A percentile compares a stretch with the other conserved stretches of the same genome.
phyloP scores from a whole-genome alignment of 1,140 invertebrate genomes.

The Lucilia cuprina region DNA sequence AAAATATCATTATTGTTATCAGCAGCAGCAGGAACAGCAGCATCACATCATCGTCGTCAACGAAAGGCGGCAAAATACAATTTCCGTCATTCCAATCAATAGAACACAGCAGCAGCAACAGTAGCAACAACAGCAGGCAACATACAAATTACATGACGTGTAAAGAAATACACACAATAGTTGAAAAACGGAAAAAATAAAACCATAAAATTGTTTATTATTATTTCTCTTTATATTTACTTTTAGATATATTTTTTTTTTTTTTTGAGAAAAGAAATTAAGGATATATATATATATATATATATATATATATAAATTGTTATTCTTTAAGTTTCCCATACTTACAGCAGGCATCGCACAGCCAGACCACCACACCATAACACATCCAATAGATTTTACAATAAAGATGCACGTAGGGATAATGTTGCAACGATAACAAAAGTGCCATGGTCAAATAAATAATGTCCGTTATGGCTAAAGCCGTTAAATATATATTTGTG shows the following conservation, averaged over 20 bases:
- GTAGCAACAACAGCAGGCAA: background rate
- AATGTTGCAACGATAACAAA: conserved; percentile 71
- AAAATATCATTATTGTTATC: background rate
- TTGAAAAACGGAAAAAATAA: conserved; percentile 21
- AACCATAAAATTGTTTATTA: conserved; percentile 26
- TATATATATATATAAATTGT: no score
- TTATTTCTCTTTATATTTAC: background rate
- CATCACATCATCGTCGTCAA: conserved; percentile 6
- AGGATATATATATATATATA: no score
- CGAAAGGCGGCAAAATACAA: background rate
- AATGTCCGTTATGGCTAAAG: conserved; percentile 76
- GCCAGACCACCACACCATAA: conserved; percentile 54
- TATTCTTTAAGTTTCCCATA: conserved; percentile 9
- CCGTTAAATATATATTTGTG: conserved; percentile 78
- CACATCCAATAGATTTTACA: conserved; percentile 50
- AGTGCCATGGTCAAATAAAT: conserved; percentile 74
- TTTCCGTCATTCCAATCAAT: background rate
- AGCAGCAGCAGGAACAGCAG: background rate
- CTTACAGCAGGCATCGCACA: conserved; percentile 57
- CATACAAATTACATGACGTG: background rate
- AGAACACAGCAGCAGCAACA: background rate
- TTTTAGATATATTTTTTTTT: background rate
- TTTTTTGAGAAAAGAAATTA: background rate
- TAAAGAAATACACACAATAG: no score
- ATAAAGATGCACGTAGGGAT: conserved; percentile 64